Percentiles rank a stretch among this genome's conserved stretches.
Evolutionary conservation across 1,140 invertebrate species (phyloP).

Genomic region (Pogonognathellus flavescens): DNA sequence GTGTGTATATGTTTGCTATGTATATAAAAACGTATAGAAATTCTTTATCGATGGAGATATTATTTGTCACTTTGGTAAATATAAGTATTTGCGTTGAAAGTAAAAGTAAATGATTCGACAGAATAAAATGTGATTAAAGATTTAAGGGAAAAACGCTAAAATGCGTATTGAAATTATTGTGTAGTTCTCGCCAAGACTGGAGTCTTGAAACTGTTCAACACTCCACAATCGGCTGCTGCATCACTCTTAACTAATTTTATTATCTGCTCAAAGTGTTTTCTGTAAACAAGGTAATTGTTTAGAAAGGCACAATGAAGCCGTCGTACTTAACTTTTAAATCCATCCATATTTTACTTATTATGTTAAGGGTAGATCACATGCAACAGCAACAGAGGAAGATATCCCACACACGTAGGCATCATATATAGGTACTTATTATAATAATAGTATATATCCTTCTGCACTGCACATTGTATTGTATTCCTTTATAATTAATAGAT

Average conservation of each 20-base stretch:
- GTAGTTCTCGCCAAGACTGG: neutral
- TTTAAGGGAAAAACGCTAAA: too few species aligned
- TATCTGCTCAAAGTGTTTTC: neutral
- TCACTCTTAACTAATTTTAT: too few species aligned
- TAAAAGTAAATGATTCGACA: too few species aligned
- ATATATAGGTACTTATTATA: neutral
- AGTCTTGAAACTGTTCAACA: slow-evolving; percentile 9
- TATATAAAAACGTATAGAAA: too few species aligned
- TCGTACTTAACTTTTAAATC: slow-evolving; percentile 3
- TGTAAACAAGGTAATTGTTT: slow-evolving; percentile 20
- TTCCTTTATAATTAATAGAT: too few species aligned
- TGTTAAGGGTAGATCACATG: neutral
- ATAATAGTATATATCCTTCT: neutral
- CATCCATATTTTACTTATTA: neutral
- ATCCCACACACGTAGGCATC: neutral
- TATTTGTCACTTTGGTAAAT: too few species aligned
- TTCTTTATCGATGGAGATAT: too few species aligned
- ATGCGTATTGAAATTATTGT: neutral
- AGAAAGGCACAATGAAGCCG: slow-evolving; percentile 20
- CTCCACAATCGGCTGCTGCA: neutral
- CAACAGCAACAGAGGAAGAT: neutral
- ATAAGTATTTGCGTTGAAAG: too few species aligned
- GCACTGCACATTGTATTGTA: too few species aligned
- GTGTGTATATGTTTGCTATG: too few species aligned
- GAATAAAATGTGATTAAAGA: too few species aligned